Conservation (phyloP, 2,888 invertebrate species). For the Proisotoma minuta region DNA sequence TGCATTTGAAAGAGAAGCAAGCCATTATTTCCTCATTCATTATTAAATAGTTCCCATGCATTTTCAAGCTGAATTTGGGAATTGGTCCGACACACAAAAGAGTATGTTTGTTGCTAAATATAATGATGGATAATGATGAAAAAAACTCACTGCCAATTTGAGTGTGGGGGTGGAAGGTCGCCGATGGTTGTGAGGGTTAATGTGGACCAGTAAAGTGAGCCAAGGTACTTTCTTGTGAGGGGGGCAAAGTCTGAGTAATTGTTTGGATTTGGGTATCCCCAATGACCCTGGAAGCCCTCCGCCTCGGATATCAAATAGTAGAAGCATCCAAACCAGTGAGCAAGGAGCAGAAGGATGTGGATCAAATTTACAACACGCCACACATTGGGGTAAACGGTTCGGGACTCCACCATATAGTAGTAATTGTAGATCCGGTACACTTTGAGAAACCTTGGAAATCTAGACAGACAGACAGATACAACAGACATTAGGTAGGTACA, state of each 20-base stretch:
- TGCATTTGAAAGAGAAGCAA: too few species aligned
- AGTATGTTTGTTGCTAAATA: too few species aligned
- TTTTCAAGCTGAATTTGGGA: too few species aligned
- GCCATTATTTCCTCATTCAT: too few species aligned
- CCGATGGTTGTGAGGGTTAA: slow-evolving; percentile 92
- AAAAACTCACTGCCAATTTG: slow-evolving; percentile 84
- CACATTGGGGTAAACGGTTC: slow-evolving; percentile 92
- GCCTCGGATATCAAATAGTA: slow-evolving; percentile 90
- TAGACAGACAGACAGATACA: slow-evolving; percentile 15
- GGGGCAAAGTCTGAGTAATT: slow-evolving; percentile 82
- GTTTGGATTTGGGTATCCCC: slow-evolving; percentile 71
- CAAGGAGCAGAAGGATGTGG: slow-evolving; percentile 87
- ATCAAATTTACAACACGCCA: slow-evolving; percentile 93
- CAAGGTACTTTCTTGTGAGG: slow-evolving; percentile 85
- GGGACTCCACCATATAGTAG: slow-evolving; percentile 92
- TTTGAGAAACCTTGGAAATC: slow-evolving; percentile 79
- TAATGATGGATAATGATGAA: too few species aligned
- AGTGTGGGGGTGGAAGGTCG: slow-evolving; percentile 90
- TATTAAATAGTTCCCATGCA: too few species aligned
- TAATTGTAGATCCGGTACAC: slow-evolving; percentile 87
- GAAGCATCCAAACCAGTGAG: slow-evolving; percentile 98
- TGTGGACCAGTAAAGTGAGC: slow-evolving; percentile 94
- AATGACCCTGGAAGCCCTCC: slow-evolving; percentile 82
- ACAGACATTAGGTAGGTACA: too few species aligned
- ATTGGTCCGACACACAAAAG: too few species aligned